phyloP scores from a whole-genome alignment of 2,888 invertebrate genomes.

The Spodoptera picta region DNA sequence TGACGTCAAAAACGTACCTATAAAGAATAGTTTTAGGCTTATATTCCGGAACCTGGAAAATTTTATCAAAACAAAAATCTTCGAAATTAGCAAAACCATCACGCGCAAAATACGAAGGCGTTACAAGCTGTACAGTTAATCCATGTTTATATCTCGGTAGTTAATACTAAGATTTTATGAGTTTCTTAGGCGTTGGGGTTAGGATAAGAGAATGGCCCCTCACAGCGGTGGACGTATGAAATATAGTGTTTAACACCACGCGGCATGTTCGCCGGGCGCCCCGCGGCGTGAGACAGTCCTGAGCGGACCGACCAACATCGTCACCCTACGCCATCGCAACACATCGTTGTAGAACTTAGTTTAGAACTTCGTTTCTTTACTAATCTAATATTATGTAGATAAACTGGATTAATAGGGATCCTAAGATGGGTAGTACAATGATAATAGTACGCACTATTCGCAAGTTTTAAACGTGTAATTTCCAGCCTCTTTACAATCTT shows the following conservation, averaged over 20 bases:
- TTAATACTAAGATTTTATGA: slow-evolving; percentile 77
- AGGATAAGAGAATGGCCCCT: slow-evolving; percentile 75
- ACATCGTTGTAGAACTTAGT: slow-evolving; percentile 43
- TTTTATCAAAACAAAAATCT: slow-evolving; percentile 19
- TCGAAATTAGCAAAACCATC: slow-evolving; percentile 39
- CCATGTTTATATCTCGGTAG: slow-evolving; percentile 61
- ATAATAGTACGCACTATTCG: too few species aligned
- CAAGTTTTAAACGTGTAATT: too few species aligned
- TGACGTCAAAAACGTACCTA: too few species aligned
- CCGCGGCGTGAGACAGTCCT: slow-evolving; percentile 64
- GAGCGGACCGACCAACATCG: slow-evolving; percentile 53
- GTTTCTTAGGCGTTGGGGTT: slow-evolving; percentile 71
- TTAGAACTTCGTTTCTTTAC: slow-evolving; percentile 45
- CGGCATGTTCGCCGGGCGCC: slow-evolving; percentile 76
- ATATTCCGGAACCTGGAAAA: slow-evolving; percentile 4
- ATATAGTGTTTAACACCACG: slow-evolving; percentile 86
- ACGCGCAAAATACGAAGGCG: slow-evolving; percentile 17
- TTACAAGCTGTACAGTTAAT: slow-evolving; percentile 45
- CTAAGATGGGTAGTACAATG: too few species aligned
- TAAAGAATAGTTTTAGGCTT: neutral
- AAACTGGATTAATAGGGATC: too few species aligned
- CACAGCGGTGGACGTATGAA: slow-evolving; percentile 79
- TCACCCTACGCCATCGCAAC: slow-evolving; percentile 52
- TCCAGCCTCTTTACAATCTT: too few species aligned
- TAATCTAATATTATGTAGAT: slow-evolving; percentile 19